A percentile compares a stretch with the other conserved stretches of the same genome.
phyloP scores from a whole-genome alignment of 2,113 vertebrate species.

The Nycticebus coucang region DNA sequence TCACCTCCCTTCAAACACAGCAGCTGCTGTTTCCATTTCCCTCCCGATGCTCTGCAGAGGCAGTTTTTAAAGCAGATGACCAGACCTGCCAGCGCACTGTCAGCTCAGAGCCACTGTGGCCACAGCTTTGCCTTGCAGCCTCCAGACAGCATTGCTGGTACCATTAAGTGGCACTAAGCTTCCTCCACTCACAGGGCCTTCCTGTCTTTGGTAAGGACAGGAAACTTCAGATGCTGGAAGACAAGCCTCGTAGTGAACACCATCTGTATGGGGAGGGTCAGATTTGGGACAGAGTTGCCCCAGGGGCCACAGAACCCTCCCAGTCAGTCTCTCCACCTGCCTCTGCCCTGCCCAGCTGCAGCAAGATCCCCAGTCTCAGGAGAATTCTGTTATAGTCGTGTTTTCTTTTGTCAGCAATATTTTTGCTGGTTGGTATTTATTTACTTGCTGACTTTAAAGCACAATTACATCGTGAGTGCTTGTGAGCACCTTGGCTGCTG shows the following conservation, averaged over 20 bases:
- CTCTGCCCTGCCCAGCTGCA: not conserved
- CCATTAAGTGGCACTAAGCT: rapidly evolving
- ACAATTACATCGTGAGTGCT: rapidly evolving
- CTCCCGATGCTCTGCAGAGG: rapidly evolving
- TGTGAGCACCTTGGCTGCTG: rapidly evolving
- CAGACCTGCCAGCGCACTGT: rapidly evolving
- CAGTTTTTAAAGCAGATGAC: rapidly evolving
- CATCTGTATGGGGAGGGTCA: no score
- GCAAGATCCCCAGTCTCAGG: not conserved
- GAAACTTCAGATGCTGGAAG: not conserved
- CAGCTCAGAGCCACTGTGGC: no score
- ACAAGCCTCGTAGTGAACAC: not conserved
- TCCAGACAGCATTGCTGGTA: not conserved
- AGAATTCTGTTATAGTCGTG: not conserved
- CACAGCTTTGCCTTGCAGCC: no score
- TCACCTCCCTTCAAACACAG: rapidly evolving
- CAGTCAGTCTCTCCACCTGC: not conserved
- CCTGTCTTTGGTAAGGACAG: rapidly evolving
- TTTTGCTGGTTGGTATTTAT: not conserved
- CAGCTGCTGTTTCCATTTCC: no score
- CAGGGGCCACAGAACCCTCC: not conserved
- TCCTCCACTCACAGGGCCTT: no score
- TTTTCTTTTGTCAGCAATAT: not conserved
- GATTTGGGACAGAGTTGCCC: no score
- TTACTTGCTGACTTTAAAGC: not conserved